phyloP scores from a whole-genome alignment of 1,140 invertebrate genomes.

The Drosophila varians region DNA sequence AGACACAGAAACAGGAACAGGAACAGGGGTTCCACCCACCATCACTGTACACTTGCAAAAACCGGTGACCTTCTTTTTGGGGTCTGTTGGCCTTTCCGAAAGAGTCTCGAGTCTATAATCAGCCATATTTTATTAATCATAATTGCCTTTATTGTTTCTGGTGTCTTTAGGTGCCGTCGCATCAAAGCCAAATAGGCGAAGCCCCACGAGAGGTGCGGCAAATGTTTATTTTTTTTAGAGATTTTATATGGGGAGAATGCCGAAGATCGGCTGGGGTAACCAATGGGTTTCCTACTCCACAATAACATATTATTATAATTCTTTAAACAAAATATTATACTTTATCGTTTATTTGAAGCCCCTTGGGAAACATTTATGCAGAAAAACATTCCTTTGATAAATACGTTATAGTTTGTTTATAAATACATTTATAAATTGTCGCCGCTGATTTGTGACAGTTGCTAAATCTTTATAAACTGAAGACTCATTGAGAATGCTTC shows the following conservation, averaged over 20 bases:
- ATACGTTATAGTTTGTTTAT: conserved; percentile 18
- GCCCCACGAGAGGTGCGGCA: conserved; percentile 28
- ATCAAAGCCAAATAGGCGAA: conserved; percentile 30
- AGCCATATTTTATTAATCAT: conserved; percentile 45
- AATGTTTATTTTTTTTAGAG: conserved; percentile 8
- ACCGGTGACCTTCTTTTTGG: conserved; percentile 32
- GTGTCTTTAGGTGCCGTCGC: conserved; percentile 19
- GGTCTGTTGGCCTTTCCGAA: conserved; percentile 29
- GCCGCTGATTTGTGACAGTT: conserved; percentile 19
- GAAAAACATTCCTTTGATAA: conserved; percentile 5
- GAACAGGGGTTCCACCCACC: conserved; percentile 71
- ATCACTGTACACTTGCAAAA: conserved; percentile 62
- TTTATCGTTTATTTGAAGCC: too few species aligned
- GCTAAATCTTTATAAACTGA: conserved; percentile 39
- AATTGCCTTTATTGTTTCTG: conserved; percentile 37
- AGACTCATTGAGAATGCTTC: conserved; percentile 43
- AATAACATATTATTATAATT: background rate
- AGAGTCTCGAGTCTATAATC: conserved; percentile 29
- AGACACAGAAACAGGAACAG: conserved; percentile 25
- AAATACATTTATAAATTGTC: conserved; percentile 10
- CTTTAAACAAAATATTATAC: too few species aligned
- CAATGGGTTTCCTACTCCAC: background rate
- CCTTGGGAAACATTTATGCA: background rate
- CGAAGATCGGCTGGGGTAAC: conserved; percentile 5
- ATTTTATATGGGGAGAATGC: background rate